Evolutionary conservation across 2,797 vertebrate species (phyloP), one percentile per base, ranked within the genome.

Genomic region (Hephaestus fuliginosus): DNA sequence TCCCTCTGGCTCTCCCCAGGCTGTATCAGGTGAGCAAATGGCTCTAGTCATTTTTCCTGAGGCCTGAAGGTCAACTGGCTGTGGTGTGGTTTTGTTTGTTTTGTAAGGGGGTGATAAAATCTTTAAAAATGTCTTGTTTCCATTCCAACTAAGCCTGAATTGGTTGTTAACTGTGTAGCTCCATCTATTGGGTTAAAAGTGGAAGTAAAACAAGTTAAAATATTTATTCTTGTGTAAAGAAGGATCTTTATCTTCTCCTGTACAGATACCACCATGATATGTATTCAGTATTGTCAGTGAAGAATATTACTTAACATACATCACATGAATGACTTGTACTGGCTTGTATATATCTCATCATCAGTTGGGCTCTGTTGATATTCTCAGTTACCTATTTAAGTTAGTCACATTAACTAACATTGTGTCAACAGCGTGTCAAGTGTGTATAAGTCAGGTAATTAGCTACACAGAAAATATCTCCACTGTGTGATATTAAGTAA

Each of bases 1-100:
- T 30, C 98, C 98, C 0, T 97, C 97, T 62, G 97, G 97, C 78
- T 99, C 98, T 80, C 98, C 98, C 3, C 97, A 98, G 94, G 97
- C 96, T 89, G 94, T 98, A 55, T 95, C 97, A 96, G 98, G 98
- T 99, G 83, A 87, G 94, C 81, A 25, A 68, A 57, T 56, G 53
- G 18, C 69, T 82, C 5, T 15, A 61, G 52, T 74, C 62, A 20
- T 79, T 69, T 81, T 69, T 73, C 60, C 49, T 41, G 22, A 69
- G 63, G 74, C 66, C 57, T 73, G 77, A 77, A 86, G 61, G 76
- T 86, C 78, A 85, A 25, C 33, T 68, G 30, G 20, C 20, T 80
- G 30, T 81, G 85, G 30, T 69, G 58, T 66, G 17, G 13, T 70
- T 48, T 20, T 80, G 30, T 86, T 89, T 86, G 51, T 83, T 76